Evolutionary conservation across 2,797 vertebrate species (phyloP), one percentile per base, ranked within the genome.

Genomic region (Malurus splendens): DNA sequence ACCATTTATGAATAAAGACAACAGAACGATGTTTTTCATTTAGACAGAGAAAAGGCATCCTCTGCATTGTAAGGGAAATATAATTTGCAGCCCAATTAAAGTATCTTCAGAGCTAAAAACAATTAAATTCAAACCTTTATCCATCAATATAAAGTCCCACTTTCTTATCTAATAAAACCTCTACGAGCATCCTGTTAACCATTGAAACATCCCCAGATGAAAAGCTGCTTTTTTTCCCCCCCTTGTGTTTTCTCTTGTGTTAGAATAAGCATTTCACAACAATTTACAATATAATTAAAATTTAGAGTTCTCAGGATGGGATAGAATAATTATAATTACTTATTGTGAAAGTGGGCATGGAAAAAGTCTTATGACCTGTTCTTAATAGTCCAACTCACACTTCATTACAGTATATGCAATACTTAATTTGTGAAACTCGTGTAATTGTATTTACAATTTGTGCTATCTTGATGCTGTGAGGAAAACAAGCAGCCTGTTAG

Each of bases 221-320:
- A 90, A 86, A 66, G 23, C 18, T 55, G 55, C 51, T 52, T 39
- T n/a, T 65, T 82, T 82, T 22, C 17, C 3, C 7, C 7, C 5
- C 7, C 12, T 47, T 67, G 13, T 2, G 1, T 81, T 87, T 93
- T 77, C 72, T 77, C 41, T 65, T 39, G 45, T 90, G 68, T 81
- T 73, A 52, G n/a, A 72, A 62, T 33, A 83, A 76, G 56, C 25
- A 52, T 85, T 87, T 92, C 12, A 3, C 64, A 87, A 82, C 59
- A 52, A 50, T 78, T 80, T 70, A 70, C 33, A 87, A 62, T 50
- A 47, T 70, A 91, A 89, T 79, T 87, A 82, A 91, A 90, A 89
- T 44, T 13, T 42, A 39, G 45, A 82, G 66, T 86, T 51, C 48
- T 76, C 56, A 12, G 64, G 85, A 66, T 68, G 65, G 42, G 47